A percentile compares a stretch with the other conserved stretches of the same genome.
Evolutionary conservation across 2,888 invertebrate genomes (phyloP).

Genomic region (Parnassius glacialis): DNA sequence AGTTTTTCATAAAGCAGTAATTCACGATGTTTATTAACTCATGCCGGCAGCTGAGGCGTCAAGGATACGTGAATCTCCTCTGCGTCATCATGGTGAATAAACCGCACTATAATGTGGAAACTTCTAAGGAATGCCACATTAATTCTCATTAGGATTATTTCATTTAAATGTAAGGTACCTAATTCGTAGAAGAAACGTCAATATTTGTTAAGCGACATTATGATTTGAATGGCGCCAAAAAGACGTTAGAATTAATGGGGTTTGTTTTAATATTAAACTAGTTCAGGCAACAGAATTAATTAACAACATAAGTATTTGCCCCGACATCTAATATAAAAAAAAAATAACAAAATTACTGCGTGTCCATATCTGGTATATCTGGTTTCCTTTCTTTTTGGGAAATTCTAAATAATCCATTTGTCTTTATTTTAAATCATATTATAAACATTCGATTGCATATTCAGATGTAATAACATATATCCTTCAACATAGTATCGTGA

Average conservation of each 20-base stretch:
- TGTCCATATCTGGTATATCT: too few species aligned
- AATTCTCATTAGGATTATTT: constrained; percentile 39
- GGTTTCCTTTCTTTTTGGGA: not conserved
- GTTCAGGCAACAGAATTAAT: constrained; percentile 24
- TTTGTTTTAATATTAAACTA: constrained; percentile 39
- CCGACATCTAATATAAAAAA: not conserved
- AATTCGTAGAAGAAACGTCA: constrained; percentile 44
- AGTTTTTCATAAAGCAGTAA: constrained; percentile 35
- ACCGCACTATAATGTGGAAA: constrained; percentile 36
- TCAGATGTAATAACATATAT: not conserved
- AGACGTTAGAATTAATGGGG: constrained; percentile 44
- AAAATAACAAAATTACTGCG: not conserved
- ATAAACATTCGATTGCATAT: too few species aligned
- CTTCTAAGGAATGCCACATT: constrained; percentile 49
- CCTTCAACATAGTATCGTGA: constrained; percentile 4
- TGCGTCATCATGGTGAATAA: constrained; percentile 30
- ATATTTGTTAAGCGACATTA: constrained; percentile 44
- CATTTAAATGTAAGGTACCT: constrained; percentile 46
- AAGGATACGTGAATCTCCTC: constrained; percentile 25
- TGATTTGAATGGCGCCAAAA: constrained; percentile 41
- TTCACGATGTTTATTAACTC: constrained; percentile 36
- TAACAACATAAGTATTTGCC: constrained; percentile 3
- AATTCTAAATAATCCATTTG: too few species aligned
- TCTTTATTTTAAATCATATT: too few species aligned
- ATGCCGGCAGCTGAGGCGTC: constrained; percentile 32